Percentiles rank a stretch among this genome's conserved stretches.
Evolutionary conservation across 2,113 vertebrate species (phyloP).

Genomic region (Piliocolobus tephrosceles): DNA sequence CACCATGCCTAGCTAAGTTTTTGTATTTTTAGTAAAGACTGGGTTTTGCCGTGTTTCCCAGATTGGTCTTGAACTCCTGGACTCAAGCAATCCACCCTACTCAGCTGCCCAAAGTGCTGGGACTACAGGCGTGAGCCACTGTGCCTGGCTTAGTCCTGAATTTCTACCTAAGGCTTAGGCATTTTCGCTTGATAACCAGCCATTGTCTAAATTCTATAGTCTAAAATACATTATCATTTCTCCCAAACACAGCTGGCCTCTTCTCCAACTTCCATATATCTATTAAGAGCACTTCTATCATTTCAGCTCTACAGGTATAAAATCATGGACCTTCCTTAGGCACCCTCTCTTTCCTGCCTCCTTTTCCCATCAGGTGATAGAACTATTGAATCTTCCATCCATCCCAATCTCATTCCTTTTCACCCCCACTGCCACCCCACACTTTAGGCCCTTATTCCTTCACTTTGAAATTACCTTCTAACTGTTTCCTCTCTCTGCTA

Average conservation of each 20-base stretch:
- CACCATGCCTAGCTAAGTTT: too few relatives aligned
- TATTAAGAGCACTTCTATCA: neutral
- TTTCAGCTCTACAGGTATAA: neutral
- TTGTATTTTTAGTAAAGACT: too few relatives aligned
- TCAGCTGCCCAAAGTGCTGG: too few relatives aligned
- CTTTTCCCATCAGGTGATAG: neutral
- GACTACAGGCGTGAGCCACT: too few relatives aligned
- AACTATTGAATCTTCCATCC: neutral
- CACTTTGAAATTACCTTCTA: constrained; percentile 1
- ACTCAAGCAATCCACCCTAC: too few relatives aligned
- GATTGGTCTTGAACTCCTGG: too few relatives aligned
- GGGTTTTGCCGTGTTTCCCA: too few relatives aligned
- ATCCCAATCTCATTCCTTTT: neutral
- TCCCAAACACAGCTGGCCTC: neutral
- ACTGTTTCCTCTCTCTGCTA: neutral
- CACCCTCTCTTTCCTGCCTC: neutral
- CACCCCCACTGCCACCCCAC: neutral
- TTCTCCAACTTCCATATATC: neutral
- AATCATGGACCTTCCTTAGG: neutral
- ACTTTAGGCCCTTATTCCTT: neutral
- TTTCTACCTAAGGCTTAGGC: neutral
- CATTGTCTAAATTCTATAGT: neutral
- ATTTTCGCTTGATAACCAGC: neutral
- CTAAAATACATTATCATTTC: neutral
- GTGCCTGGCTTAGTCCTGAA: too few relatives aligned